Evolutionary conservation across 2,113 vertebrate genomes (phyloP), one percentile per base, ranked within the genome.

Genomic region (Gallinago paraguaiae): DNA sequence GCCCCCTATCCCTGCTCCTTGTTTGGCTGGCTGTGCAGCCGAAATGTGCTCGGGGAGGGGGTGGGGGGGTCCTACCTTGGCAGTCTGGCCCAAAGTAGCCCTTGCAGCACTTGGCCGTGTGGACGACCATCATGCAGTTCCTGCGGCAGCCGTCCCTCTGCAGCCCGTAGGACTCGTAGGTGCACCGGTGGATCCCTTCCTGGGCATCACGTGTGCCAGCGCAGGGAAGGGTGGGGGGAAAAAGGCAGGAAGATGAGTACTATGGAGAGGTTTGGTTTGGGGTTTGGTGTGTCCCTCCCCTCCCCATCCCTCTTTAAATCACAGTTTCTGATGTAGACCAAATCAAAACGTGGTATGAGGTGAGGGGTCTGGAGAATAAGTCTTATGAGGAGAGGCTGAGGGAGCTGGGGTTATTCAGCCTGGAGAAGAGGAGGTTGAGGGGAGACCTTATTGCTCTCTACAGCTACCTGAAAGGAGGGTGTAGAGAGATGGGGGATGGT

Each of bases 31-130:
- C 54, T 59, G 51, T 50, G 27, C 17, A 22, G n/a, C 30, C 10
- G 16, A 54, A 30, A 30, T 10, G 9, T 70, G 14, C 48, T 43
- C 6, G 9, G 61, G 7, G 64, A 23, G 27, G 28, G 25, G 22
- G 8, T 4, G 25, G 27, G 28, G 31, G 27, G 15, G 5, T 82
- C 97, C 95, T 97, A 99, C 99, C 99, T 94, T 98, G 98, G 91
- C 99, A 99, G 94, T 99, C 98, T 16, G 97, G 98, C 71, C 99
- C 99, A 1, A 98, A 99, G 97, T 98, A 99, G 74, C 99, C 98
- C 57, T 81, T 97, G 80, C 99, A 99, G 96, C 99, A 99, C 68
- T 93, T 98, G 23, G 98, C 77, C 1, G 97, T n/a, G 96, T 97
- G 98, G 70, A 99, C 53, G 65, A 96, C 95, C 96, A 98, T 20